Evolutionary conservation across 2,888 invertebrate species (phyloP).

Genomic region (Acronicta psi): DNA sequence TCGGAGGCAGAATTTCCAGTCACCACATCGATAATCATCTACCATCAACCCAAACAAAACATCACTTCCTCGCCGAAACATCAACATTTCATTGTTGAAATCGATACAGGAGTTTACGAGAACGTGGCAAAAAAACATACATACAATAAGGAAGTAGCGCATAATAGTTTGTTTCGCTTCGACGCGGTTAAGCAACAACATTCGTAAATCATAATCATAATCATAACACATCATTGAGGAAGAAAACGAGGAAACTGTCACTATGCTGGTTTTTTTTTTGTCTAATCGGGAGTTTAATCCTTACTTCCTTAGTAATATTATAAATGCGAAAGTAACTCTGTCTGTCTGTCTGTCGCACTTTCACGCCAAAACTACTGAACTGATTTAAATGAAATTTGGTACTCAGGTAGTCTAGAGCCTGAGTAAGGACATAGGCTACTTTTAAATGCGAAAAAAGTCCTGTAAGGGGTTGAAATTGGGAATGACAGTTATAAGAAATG

Average conservation of each 20-base stretch:
- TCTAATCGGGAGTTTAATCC: no score
- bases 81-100: slow-evolving; percentile 32
- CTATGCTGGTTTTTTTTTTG: not conserved
- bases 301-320: no score
- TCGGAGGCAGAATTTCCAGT: not conserved
- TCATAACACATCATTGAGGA: slow-evolving; percentile 30
- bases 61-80: slow-evolving; percentile 32
- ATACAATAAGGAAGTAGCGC: slow-evolving; percentile 47
- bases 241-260: slow-evolving; percentile 16
- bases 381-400: no score
- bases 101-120: slow-evolving; percentile 40
- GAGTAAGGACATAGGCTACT: no score
- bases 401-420: no score
- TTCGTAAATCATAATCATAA: slow-evolving; percentile 28
- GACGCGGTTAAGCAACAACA: slow-evolving; percentile 26
- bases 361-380: no score
- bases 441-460: no score
- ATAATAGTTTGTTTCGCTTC: slow-evolving; percentile 45
- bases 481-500: no score
- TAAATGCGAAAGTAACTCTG: no score
- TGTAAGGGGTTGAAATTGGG: no score
- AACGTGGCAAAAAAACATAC: slow-evolving; percentile 29
- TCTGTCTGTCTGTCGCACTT: no score
- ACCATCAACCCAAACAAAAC: not conserved
- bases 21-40: not conserved